These are phyloP conservation scores for Heterotilapia buettikoferi DNA, from an alignment of 2,113 vertebrate species.

Conservation along the genomic window DNA sequence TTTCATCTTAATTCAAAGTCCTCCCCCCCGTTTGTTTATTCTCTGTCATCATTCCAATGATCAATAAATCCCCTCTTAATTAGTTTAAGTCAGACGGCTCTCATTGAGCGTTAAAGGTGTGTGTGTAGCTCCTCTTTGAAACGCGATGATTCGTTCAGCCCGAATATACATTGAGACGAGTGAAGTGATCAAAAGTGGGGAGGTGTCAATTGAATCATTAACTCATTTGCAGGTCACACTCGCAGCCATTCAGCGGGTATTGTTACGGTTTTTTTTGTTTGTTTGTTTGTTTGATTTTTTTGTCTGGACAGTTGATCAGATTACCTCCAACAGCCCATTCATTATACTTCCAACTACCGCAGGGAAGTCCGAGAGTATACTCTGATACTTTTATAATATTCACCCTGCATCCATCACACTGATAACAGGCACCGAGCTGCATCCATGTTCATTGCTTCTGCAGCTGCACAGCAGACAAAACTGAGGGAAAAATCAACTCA, in stretches of 20 bases:
- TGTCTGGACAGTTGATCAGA: conserved; percentile 9
- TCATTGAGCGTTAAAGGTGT: conserved; percentile 14
- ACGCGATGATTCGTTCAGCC: conserved; percentile 63
- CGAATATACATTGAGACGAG: conserved; percentile 58
- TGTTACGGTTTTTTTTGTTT: background rate
- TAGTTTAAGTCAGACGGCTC: conserved; percentile 62
- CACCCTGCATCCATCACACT: background rate
- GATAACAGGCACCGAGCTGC: background rate
- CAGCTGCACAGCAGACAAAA: background rate
- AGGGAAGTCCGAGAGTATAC: background rate
- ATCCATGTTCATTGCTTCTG: background rate
- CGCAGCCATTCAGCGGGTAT: background rate
- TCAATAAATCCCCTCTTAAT: conserved; percentile 56
- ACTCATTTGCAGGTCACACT: conserved; percentile 49
- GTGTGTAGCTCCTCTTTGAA: conserved; percentile 57
- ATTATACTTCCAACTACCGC: background rate
- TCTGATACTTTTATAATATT: background rate
- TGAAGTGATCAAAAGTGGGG: conserved; percentile 59
- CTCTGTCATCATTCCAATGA: background rate
- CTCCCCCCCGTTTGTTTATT: background rate
- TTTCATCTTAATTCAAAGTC: background rate
- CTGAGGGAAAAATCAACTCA: background rate
- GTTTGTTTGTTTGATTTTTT: background rate
- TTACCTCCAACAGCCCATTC: background rate
- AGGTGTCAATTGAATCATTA: conserved; percentile 71